Base-by-base conservation (phyloP, 64 coral and sea anemone genomes). In the Porites lutea region DNA sequence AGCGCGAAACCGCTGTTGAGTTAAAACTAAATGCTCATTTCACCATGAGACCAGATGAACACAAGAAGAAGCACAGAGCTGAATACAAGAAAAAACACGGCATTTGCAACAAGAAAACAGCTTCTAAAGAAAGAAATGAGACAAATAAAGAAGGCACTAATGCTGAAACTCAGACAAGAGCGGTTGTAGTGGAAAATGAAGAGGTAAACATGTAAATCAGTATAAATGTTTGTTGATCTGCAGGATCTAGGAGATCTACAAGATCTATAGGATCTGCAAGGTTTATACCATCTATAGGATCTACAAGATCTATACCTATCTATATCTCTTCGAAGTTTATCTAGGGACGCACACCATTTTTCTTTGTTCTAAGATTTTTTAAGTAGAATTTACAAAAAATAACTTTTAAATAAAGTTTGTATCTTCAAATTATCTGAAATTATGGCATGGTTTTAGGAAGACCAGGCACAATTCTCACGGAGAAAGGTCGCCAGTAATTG, bases 51-150 rank as follows among this genome's bases (percentile, higher is more conserved):
- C 94, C 97, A 50, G 97, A 99, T 64, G 90, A 99, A 66, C 97
- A 99, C 52, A 99, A 99, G 87, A 96, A 94, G 63, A 99, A 96
- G 82, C 89, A 96, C 12, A 90, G 92, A 51, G 83, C 94, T 7
- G 77, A 99, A 15, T 99, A 99, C 48, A 99, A 99, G 79, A 99
- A 94, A 88, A 96, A 99, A 82, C 97, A 99, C 46, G 92, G 92
- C 49, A 96, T 99, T 69, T 20, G 84, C 48, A 88, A 61, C 4
- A 93, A 98, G 70, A 93, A 82, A 70, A 59, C 59, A 74, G 53
- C 45, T 72, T 59, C 72, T 50, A 98, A 75, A 64, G 75, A 69
- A 82, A 59, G 2, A 46, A 44, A 82, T 3, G 54, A 69, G 1
- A 58, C 16, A 2, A 6, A 5, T 43, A 77, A 61, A 71, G 63